Evolutionary conservation across 2,797 vertebrate species (phyloP).

Genomic region (Mus spretus): DNA sequence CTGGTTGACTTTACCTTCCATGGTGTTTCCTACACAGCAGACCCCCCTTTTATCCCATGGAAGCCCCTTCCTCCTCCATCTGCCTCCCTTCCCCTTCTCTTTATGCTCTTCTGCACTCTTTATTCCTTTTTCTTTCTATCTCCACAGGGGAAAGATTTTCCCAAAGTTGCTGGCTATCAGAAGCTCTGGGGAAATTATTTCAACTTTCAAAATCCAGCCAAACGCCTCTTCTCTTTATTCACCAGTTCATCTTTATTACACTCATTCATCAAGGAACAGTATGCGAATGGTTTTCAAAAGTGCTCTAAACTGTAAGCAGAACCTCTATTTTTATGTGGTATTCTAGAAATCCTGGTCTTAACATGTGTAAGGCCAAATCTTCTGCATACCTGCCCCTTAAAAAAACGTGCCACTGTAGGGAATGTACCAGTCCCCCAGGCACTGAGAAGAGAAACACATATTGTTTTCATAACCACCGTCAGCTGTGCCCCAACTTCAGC

Average conservation of each 20-base stretch:
- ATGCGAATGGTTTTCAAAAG: constrained; percentile 10
- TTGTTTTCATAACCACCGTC: background rate
- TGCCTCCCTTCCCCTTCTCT: background rate
- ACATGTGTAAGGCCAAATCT: background rate
- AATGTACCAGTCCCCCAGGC: background rate
- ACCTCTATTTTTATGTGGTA: background rate
- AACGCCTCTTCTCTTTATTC: background rate
- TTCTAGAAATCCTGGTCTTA: constrained; percentile 16
- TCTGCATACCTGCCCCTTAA: background rate
- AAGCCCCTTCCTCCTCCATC: background rate
- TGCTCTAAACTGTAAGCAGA: background rate
- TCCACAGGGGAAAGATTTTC: background rate
- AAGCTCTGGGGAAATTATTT: background rate
- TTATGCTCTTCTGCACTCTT: background rate
- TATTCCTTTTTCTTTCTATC: background rate
- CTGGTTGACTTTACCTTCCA: background rate
- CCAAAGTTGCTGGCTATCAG: background rate
- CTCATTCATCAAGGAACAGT: background rate
- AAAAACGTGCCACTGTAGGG: background rate
- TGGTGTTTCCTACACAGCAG: background rate
- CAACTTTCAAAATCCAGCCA: background rate
- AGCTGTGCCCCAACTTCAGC: background rate
- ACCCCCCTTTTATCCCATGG: no score
- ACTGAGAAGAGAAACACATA: background rate
- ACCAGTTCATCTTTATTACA: background rate